Percentiles rank a stretch among this genome's conserved stretches.
Conservation (phyloP, 2,888 invertebrate genomes). For the Agonopterix arenella region DNA sequence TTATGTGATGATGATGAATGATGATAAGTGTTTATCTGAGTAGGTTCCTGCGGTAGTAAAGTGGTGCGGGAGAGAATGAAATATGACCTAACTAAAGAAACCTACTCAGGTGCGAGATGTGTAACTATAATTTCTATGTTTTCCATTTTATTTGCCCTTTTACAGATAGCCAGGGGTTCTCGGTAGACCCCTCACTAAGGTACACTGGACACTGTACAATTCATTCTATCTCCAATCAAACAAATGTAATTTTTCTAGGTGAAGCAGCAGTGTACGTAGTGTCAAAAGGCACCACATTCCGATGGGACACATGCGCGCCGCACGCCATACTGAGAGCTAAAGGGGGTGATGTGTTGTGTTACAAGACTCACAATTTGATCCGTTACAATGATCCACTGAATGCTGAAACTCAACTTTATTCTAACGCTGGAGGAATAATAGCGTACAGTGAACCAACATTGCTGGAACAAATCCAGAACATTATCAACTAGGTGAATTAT, state of each 20-base stretch:
- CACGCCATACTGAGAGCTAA: conserved; percentile 88
- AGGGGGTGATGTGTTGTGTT: conserved; percentile 83
- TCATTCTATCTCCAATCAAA: too few relatives aligned
- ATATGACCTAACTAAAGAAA: too few relatives aligned
- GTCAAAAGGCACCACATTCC: conserved; percentile 87
- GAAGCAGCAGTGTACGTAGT: conserved; percentile 82
- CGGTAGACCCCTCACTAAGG: too few relatives aligned
- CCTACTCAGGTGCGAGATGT: too few relatives aligned
- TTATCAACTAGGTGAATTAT: conserved; percentile 7
- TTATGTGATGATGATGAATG: too few relatives aligned
- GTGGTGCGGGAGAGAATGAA: too few relatives aligned
- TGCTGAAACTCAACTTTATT: conserved; percentile 43
- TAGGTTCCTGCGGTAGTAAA: too few relatives aligned
- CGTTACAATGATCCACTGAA: conserved; percentile 46
- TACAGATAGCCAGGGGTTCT: too few relatives aligned
- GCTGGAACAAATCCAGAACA: conserved; percentile 32
- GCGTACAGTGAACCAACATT: conserved; percentile 38
- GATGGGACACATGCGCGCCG: conserved; percentile 96
- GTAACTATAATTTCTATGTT: too few relatives aligned
- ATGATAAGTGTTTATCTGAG: too few relatives aligned
- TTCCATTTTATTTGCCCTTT: too few relatives aligned
- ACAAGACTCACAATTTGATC: conserved; percentile 31
- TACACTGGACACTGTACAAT: too few relatives aligned
- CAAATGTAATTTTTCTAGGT: conserved; percentile 29
- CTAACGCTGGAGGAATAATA: conserved; percentile 56